phyloP scores from a whole-genome alignment of 1,140 invertebrate species.

The Lerema accius region DNA sequence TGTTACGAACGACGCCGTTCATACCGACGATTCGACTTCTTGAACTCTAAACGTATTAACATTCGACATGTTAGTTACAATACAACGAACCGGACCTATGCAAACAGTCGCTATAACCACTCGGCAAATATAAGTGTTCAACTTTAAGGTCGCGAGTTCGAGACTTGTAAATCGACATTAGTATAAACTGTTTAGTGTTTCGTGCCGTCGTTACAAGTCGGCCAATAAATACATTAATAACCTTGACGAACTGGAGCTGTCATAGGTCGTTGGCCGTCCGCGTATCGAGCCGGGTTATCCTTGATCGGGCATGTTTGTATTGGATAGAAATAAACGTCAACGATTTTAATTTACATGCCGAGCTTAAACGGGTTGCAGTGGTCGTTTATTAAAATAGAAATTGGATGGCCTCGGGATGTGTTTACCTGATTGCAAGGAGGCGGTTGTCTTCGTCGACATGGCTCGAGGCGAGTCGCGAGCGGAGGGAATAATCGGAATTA shows the following conservation, averaged over 20 bases:
- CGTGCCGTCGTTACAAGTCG: slow-evolving; percentile 3
- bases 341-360: slow-evolving; percentile 24
- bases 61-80: slow-evolving; percentile 7
- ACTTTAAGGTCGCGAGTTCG: slow-evolving; percentile 16
- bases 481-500: slow-evolving; percentile 67
- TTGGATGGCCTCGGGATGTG: slow-evolving; percentile 20
- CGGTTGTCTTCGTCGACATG: slow-evolving; percentile 52
- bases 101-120: slow-evolving; percentile 8
- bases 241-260: slow-evolving; percentile 4
- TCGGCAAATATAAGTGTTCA: slow-evolving; percentile 17
- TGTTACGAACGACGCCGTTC: slow-evolving; percentile 3
- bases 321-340: slow-evolving; percentile 12
- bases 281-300: slow-evolving; percentile 7
- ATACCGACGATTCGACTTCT: slow-evolving; percentile 13
- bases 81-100: slow-evolving; percentile 22
- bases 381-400: slow-evolving; percentile 31
- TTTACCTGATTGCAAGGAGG: slow-evolving; percentile 40
- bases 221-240: slow-evolving; percentile 13
- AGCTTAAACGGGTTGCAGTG: slow-evolving; percentile 23
- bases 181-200: slow-evolving; percentile 18
- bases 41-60: slow-evolving; percentile 10
- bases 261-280: slow-evolving; percentile 18
- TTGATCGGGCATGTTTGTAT: slow-evolving; percentile 11
- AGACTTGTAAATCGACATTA: slow-evolving; percentile 15
- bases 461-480: slow-evolving; percentile 46